Evolutionary conservation across 2,888 invertebrate species (phyloP).

Genomic region (Orthosia gracilis): DNA sequence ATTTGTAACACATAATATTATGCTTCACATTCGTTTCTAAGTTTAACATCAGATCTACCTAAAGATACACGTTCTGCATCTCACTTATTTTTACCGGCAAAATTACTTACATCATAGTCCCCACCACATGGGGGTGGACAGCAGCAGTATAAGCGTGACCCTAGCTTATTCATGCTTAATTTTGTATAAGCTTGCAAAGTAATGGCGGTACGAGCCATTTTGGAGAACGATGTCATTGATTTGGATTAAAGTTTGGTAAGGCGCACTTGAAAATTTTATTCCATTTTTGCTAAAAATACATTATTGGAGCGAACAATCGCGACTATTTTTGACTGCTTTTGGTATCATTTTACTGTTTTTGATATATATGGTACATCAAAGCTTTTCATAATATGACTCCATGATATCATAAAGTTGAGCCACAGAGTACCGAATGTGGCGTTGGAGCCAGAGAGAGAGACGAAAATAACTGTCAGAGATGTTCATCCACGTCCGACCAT

Average conservation of each 20-base stretch:
- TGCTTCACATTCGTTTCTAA: neutral
- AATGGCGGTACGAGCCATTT: neutral
- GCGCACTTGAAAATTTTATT: neutral
- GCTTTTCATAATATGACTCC: neutral
- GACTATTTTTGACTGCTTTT: neutral
- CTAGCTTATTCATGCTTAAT: neutral
- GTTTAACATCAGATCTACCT: neutral
- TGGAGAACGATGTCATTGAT: neutral
- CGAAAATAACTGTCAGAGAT: neutral
- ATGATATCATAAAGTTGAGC: neutral
- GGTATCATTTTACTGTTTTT: neutral
- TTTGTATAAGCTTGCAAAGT: neutral
- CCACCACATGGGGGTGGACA: neutral
- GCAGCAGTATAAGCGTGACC: neutral
- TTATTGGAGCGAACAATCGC: neutral
- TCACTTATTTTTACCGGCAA: neutral
- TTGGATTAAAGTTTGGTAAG: neutral
- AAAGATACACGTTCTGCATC: neutral
- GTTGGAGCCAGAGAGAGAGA: neutral
- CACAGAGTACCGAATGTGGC: too few relatives aligned
- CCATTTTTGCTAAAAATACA: neutral
- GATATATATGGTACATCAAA: too few relatives aligned
- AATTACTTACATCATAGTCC: slow-evolving; percentile 9
- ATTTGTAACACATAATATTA: too few relatives aligned
- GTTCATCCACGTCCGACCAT: too few relatives aligned